A percentile compares a stretch with the other conserved stretches of the same genome.
These are phyloP conservation scores for Calosoma granatense DNA, from an alignment of 1,140 invertebrate species.

Conservation along the genomic window DNA sequence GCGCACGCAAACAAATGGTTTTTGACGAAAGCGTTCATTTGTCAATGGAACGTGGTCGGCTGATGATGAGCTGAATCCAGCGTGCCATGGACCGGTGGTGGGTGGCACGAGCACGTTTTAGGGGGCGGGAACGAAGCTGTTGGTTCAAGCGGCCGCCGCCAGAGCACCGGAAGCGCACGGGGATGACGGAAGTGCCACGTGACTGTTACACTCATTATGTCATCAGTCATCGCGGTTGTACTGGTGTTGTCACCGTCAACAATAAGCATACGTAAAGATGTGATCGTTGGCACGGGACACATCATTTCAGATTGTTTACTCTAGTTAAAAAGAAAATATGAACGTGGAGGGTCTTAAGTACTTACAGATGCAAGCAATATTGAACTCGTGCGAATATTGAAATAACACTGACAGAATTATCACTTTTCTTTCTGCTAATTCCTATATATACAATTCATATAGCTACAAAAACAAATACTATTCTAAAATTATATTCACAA, in stretches of 20 bases:
- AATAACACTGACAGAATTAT: neutral
- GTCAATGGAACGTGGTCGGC: neutral
- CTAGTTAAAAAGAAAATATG: too few species aligned
- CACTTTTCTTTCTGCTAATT: too few species aligned
- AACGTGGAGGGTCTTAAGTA: too few species aligned
- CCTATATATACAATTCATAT: too few species aligned
- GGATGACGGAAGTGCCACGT: conserved; percentile 3
- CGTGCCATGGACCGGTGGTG: too few species aligned
- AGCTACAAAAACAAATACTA: too few species aligned
- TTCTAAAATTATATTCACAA: too few species aligned
- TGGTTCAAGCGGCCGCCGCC: neutral
- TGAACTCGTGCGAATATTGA: neutral
- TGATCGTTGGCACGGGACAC: too few species aligned
- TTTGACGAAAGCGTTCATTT: conserved; percentile 5
- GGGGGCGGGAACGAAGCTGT: neutral
- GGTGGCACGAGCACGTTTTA: neutral
- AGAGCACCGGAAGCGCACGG: neutral
- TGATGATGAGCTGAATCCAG: neutral
- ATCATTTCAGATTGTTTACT: too few species aligned
- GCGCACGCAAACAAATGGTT: conserved; percentile 4
- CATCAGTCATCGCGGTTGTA: neutral
- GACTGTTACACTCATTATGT: conserved; percentile 1
- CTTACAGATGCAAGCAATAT: too few species aligned
- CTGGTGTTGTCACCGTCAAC: too few species aligned
- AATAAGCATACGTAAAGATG: too few species aligned